Conservation (phyloP, 2,888 invertebrate species). For the Hydrotaea cyrtoneurina region DNA sequence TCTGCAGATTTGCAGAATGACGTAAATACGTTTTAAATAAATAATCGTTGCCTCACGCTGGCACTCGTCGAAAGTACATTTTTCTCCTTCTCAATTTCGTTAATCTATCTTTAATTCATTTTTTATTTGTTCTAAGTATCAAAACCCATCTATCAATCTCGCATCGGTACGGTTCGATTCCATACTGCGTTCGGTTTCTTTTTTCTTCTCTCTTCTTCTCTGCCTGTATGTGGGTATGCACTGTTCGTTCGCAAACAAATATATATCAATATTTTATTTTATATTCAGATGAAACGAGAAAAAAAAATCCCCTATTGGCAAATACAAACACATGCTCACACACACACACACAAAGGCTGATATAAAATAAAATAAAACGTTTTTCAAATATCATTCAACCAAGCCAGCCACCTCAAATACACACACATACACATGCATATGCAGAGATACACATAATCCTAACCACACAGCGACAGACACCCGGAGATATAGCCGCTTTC, state of each 20-base stretch:
- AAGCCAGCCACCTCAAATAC: background rate
- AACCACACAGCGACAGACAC: background rate
- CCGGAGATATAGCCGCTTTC: background rate
- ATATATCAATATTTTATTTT: slow-evolving; percentile 37
- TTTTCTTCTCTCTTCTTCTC: too few relatives aligned
- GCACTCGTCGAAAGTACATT: background rate
- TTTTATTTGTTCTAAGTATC: slow-evolving; percentile 15
- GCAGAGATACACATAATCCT: background rate
- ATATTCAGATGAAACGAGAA: background rate
- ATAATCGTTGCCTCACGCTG: background rate
- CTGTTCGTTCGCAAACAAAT: slow-evolving; percentile 3
- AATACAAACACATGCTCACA: slow-evolving; percentile 22
- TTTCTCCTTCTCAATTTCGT: background rate
- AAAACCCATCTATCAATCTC: slow-evolving; percentile 33
- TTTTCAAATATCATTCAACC: slow-evolving; percentile 59
- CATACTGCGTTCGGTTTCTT: background rate
- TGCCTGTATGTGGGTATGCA: background rate
- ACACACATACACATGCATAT: background rate
- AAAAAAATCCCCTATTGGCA: slow-evolving; percentile 21
- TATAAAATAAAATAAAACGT: slow-evolving; percentile 55
- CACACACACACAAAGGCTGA: background rate
- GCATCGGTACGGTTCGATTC: background rate
- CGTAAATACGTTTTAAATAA: background rate
- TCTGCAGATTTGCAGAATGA: background rate
- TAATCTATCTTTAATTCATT: slow-evolving; percentile 35